Conservation (phyloP, 1,140 invertebrate genomes). For the Formica selysi region DNA sequence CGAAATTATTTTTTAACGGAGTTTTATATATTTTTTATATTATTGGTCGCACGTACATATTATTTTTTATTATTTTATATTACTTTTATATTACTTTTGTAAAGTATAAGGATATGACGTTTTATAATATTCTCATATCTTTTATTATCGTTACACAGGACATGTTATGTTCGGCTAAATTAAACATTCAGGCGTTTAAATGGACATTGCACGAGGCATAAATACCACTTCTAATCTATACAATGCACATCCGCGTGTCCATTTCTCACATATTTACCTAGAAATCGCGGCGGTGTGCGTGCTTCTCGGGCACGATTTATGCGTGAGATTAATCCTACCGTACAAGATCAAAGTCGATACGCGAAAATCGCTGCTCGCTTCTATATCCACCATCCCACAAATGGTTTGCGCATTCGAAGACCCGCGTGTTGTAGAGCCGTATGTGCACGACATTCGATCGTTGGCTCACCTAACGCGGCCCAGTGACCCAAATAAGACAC, state of each 20-base stretch:
- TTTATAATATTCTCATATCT: not conserved
- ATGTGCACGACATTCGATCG: constrained; percentile 62
- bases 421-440: constrained; percentile 2
- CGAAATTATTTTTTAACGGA: too few species aligned
- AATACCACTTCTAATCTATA: constrained; percentile 43
- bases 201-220: constrained; percentile 22
- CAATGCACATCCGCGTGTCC: constrained; percentile 52
- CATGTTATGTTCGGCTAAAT: not conserved
- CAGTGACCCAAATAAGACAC: constrained; percentile 79
- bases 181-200: not conserved
- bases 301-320: constrained; percentile 41
- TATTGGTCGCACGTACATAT: too few species aligned
- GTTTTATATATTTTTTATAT: not conserved
- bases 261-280: constrained; percentile 54
- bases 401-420: constrained; percentile 32
- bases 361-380: constrained; percentile 47
- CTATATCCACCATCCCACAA: constrained; percentile 17
- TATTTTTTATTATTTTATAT: not conserved
- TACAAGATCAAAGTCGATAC: constrained; percentile 51
- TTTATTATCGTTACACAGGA: not conserved
- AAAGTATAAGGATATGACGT: not conserved
- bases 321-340: constrained; percentile 56
- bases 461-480: constrained; percentile 71
- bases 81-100: not conserved
- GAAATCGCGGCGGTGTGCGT: constrained; percentile 56